A percentile compares a stretch with the other conserved stretches of the same genome.
phyloP scores from a whole-genome alignment of 2,113 vertebrate genomes.

The Macaca mulatta region DNA sequence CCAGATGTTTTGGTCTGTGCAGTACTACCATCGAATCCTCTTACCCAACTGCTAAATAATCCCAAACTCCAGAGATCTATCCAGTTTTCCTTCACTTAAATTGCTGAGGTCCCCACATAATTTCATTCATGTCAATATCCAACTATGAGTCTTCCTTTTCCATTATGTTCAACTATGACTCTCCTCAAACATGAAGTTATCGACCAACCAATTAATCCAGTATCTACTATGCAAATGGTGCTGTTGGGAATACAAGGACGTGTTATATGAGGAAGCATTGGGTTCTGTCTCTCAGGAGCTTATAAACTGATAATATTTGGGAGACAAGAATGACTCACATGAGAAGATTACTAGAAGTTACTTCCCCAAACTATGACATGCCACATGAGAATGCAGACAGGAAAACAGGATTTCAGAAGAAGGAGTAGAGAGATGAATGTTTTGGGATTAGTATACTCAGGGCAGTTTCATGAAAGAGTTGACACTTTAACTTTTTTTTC shows the following conservation, averaged over 20 bases:
- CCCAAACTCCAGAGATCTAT: not conserved
- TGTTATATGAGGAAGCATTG: not conserved
- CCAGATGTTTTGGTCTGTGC: slow-evolving; percentile 62
- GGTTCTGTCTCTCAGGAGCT: slow-evolving; percentile 3
- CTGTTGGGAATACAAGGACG: not conserved
- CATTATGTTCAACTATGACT: slow-evolving; percentile 44
- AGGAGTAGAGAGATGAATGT: not conserved
- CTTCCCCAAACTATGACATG: not conserved
- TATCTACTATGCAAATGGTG: not conserved
- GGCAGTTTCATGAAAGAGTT: not conserved
- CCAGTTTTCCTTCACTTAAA: not conserved
- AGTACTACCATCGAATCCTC: not conserved
- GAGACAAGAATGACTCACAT: slow-evolving; percentile 10
- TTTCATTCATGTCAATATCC: slow-evolving; percentile 12
- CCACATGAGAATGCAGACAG: slow-evolving; percentile 13
- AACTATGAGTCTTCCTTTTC: not conserved
- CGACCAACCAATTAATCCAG: not conserved
- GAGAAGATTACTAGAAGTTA: slow-evolving; percentile 11
- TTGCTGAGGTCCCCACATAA: not conserved
- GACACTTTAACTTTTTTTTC: not conserved
- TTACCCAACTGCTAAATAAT: slow-evolving; percentile 26
- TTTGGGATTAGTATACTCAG: not conserved
- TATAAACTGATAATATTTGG: slow-evolving; percentile 8
- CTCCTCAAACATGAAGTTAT: not conserved
- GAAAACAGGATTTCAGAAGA: slow-evolving; percentile 28